Conservation (phyloP, 1,140 invertebrate genomes). For the Rhagoletis zephyria region DNA sequence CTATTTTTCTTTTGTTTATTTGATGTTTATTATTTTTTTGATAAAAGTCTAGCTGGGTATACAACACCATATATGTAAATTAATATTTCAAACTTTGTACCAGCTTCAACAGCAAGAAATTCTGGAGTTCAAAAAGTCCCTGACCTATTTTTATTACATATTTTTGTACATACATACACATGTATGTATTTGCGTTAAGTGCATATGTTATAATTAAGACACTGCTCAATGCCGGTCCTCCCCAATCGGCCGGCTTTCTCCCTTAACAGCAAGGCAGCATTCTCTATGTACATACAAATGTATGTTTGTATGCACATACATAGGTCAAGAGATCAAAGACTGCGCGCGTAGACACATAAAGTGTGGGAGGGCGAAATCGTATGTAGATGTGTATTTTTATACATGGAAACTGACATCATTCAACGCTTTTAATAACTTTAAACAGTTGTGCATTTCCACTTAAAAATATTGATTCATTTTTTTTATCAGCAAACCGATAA, state of each 20-base stretch:
- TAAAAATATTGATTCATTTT: slow-evolving; percentile 27
- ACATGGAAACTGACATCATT: background rate
- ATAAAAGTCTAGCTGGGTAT: too few relatives aligned
- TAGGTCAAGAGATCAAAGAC: background rate
- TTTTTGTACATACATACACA: background rate
- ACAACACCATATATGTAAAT: too few relatives aligned
- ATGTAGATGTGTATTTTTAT: background rate
- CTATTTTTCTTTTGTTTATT: too few relatives aligned
- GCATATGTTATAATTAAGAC: background rate
- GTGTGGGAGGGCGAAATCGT: background rate
- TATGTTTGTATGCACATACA: background rate
- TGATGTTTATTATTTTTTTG: too few relatives aligned
- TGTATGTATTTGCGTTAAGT: background rate
- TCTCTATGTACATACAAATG: background rate
- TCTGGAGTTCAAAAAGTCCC: background rate
- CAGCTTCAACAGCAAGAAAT: background rate
- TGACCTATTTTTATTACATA: background rate
- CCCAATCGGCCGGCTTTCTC: background rate
- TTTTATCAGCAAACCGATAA: background rate
- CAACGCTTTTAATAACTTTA: background rate
- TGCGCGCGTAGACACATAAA: background rate
- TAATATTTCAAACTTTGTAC: too few relatives aligned
- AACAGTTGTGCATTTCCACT: background rate
- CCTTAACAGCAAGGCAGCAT: background rate
- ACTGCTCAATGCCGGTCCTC: background rate